Base-by-base conservation (phyloP, 64 coral and sea anemone species). In the Dendronephthya gigantea region DNA sequence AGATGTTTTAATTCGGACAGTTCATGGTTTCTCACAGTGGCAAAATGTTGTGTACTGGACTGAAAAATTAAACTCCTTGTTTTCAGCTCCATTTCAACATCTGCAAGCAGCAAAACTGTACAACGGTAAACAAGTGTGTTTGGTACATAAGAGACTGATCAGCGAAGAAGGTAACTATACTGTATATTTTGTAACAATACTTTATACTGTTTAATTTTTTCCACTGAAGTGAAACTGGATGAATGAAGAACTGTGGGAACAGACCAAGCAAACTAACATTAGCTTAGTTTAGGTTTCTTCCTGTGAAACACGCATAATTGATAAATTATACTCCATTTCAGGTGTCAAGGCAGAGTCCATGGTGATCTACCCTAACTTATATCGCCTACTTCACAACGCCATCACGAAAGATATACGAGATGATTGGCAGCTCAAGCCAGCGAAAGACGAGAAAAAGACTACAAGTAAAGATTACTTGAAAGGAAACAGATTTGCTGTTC, bases 11-110 rank as follows among this genome's bases (percentile, higher is more conserved):
- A 22, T 22, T 16, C 13, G 1, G 23, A 22, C 23, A 22, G 23
- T 52, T 2, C 50, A 52, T 52, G 50, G 50, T 22, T 52, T 52
- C 23, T 12, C 50, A 52, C 50, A 52, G 23, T 52, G 50, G 50
- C 50, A 52, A 52, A 52, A 52, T 52, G 50, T 52, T 52, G 50
- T 52, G 13, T 52, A 52, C 50, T 52, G 50, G 50, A 28, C 30
- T 74, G 68, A 74, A 74, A 74, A 12, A 74, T 74, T 74, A 30
- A 74, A 74, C 17, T 13, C 32, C 19, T 74, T 74, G 68, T 74
- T 74, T 11, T 74, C 30, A 2, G 11, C 32, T 27, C 11, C 68
- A 28, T 74, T 52, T 52, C 50, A 12, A 52, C 50, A 52, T 16
- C 1, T 52, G 50, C 50, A 52, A 10, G 50, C 23, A 22, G 50